Percentiles rank a stretch among this genome's conserved stretches.
These are phyloP conservation scores for Drosophila simulans DNA, from an alignment of 1,140 invertebrate genomes.

Conservation along the genomic window DNA sequence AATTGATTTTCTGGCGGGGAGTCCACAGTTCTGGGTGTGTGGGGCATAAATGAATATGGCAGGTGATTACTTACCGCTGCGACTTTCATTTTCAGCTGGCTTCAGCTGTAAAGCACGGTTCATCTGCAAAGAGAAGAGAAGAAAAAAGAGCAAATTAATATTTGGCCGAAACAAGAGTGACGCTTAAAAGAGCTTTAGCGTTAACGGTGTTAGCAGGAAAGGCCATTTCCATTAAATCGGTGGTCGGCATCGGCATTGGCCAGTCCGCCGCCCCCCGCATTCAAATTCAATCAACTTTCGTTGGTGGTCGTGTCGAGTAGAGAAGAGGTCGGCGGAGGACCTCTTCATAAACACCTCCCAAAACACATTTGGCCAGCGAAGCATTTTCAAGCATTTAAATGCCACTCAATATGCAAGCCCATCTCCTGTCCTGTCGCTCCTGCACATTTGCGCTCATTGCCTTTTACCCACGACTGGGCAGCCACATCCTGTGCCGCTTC, in stretches of 20 bases:
- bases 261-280: background rate
- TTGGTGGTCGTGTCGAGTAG: constrained; percentile 21
- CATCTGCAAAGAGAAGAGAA: constrained; percentile 90
- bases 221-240: constrained; percentile 33
- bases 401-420: constrained; percentile 79
- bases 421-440: constrained; percentile 44
- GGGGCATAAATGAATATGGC: constrained; percentile 22
- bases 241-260: background rate
- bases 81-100: constrained; percentile 99
- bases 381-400: constrained; percentile 79
- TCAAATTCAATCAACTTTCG: constrained; percentile 45
- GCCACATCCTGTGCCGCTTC: constrained; percentile 82
- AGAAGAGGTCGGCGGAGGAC: background rate
- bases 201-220: constrained; percentile 15
- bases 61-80: constrained; percentile 92
- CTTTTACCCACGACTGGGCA: constrained; percentile 82
- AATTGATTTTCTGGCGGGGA: constrained; percentile 63
- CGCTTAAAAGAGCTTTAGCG: constrained; percentile 21
- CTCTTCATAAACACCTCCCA: constrained; percentile 77
- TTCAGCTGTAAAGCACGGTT: constrained; percentile 99
- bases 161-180: background rate
- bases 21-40: background rate
- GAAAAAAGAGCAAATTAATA: background rate
- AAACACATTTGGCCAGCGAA: constrained; percentile 52
- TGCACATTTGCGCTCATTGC: constrained; percentile 79